Percentiles rank a stretch among this genome's conserved stretches.
phyloP scores from a whole-genome alignment of 2,113 vertebrate genomes.

The Carettochelys insculpta region DNA sequence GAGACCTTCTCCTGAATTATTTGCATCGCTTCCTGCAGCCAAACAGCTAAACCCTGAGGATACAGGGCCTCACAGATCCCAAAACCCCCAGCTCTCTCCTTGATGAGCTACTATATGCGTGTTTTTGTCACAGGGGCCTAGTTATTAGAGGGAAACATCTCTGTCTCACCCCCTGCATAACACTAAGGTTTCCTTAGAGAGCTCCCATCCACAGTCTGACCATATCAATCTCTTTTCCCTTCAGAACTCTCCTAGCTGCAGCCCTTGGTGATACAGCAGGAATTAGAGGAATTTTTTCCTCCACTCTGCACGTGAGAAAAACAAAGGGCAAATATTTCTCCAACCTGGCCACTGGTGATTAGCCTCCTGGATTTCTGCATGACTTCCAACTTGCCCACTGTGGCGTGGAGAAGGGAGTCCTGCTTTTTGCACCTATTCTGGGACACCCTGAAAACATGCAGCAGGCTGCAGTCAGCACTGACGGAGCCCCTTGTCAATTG shows the following conservation, averaged over 20 bases:
- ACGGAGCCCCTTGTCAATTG: too few relatives aligned
- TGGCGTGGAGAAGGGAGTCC: background rate
- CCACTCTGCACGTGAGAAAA: background rate
- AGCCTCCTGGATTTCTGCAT: background rate
- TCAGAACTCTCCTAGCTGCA: background rate
- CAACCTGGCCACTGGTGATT: background rate
- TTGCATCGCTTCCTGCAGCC: background rate
- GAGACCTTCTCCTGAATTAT: background rate
- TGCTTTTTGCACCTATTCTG: background rate
- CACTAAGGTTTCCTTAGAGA: background rate
- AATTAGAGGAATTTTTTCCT: background rate
- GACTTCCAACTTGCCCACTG: rapidly evolving
- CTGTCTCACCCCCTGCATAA: rapidly evolving
- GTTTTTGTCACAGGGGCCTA: background rate
- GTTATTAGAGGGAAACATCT: background rate
- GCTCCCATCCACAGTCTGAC: background rate
- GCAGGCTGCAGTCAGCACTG: too few relatives aligned
- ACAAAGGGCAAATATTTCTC: background rate
- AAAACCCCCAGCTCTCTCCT: background rate
- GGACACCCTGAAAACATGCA: background rate
- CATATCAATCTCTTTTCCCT: background rate
- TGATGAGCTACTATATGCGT: background rate
- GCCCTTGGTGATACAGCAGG: background rate
- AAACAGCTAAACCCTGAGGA: background rate
- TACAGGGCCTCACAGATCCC: background rate